Percentiles rank a stretch among this genome's conserved stretches.
phyloP scores from a whole-genome alignment of 1,140 invertebrate species.

The Caenorhabditis briggsae region DNA sequence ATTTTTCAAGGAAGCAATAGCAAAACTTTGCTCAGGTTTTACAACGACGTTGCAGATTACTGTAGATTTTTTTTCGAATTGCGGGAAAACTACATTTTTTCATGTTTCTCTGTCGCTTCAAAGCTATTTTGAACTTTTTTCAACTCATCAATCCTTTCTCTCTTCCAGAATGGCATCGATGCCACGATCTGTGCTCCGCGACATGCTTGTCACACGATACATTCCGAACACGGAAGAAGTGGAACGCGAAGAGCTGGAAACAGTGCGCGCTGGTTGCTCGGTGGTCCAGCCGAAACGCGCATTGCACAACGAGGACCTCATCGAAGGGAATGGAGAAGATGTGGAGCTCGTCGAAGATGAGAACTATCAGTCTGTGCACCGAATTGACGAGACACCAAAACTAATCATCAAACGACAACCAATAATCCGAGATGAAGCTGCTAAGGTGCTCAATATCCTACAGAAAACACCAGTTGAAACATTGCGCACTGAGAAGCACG shows the following conservation, averaged over 20 bases:
- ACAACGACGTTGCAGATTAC: too few relatives aligned
- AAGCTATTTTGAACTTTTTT: too few relatives aligned
- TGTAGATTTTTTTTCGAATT: too few relatives aligned
- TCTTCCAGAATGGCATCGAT: conserved; percentile 12
- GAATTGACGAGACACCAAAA: conserved; percentile 36
- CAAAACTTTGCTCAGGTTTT: too few relatives aligned
- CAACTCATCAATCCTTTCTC: neutral
- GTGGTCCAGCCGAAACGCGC: neutral
- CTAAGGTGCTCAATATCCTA: neutral
- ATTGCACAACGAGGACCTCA: neutral
- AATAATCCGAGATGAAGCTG: conserved; percentile 12
- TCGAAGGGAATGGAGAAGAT: conserved; percentile 24
- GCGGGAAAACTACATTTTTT: too few relatives aligned
- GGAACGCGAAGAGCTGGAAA: neutral
- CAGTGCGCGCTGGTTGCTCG: neutral
- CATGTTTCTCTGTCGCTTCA: too few relatives aligned
- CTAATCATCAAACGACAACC: neutral
- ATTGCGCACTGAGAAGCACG: neutral
- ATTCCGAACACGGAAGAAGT: neutral
- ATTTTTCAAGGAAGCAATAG: too few relatives aligned
- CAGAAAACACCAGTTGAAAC: neutral
- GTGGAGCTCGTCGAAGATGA: conserved; percentile 45
- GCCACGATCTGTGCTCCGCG: neutral
- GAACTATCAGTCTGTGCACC: conserved; percentile 8
- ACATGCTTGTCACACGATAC: neutral